A percentile compares a stretch with the other conserved stretches of the same genome.
Conservation (phyloP, 2,888 invertebrate genomes). For the Sicus ferrugineus region DNA sequence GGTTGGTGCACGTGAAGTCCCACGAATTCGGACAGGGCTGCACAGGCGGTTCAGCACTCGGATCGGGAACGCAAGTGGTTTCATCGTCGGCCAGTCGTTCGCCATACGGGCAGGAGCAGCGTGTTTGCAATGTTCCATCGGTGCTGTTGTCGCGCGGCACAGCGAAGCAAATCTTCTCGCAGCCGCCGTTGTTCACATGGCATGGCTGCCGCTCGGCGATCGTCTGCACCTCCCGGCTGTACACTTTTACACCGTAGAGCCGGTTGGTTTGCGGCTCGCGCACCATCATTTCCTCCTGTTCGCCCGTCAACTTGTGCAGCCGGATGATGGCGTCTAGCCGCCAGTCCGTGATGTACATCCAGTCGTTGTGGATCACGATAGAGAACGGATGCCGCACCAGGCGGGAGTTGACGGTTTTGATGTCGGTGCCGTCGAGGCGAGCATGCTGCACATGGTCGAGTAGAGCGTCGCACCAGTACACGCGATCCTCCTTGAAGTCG, state of each 20-base stretch:
- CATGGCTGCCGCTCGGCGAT: conserved; percentile 83
- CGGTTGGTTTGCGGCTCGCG: conserved; percentile 90
- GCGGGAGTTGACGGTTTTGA: conserved; percentile 86
- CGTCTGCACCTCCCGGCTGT: conserved; percentile 78
- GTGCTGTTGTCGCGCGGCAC: conserved; percentile 70
- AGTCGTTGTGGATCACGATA: conserved; percentile 87
- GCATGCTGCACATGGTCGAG: conserved; percentile 96
- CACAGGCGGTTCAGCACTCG: conserved; percentile 84
- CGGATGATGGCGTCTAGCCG: conserved; percentile 92
- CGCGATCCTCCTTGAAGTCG: conserved; percentile 84
- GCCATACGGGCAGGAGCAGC: conserved; percentile 94
- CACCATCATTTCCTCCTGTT: conserved; percentile 85
- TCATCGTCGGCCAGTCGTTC: conserved; percentile 79
- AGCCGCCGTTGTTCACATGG: conserved; percentile 83
- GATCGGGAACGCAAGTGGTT: conserved; percentile 78
- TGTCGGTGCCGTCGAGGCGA: conserved; percentile 88
- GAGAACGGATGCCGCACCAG: conserved; percentile 90
- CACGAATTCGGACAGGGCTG: conserved; percentile 89
- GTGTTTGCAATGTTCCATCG: conserved; percentile 67
- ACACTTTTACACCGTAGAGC: conserved; percentile 90
- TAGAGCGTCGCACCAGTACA: conserved; percentile 98
- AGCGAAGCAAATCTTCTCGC: conserved; percentile 95
- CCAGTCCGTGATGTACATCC: conserved; percentile 98
- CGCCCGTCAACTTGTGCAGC: conserved; percentile 87
- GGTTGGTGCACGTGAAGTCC: conserved; percentile 94